Percentiles rank a stretch among this genome's conserved stretches.
Evolutionary conservation across 2,888 invertebrate species (phyloP).

Genomic region (Plutella xylostella): DNA sequence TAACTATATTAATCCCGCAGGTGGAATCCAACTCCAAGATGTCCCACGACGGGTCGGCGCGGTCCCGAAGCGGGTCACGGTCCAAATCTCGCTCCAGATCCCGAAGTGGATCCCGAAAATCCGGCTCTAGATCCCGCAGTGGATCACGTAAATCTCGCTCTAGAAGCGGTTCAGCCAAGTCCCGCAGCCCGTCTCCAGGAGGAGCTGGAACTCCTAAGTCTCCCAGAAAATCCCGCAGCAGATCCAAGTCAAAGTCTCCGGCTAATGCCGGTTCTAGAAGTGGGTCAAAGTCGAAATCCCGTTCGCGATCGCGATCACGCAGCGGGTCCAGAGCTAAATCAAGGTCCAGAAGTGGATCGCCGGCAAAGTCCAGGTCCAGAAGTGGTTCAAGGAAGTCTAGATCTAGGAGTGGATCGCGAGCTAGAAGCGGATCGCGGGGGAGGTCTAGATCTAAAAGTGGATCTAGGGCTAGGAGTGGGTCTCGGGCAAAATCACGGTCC

Average conservation of each 20-base stretch:
- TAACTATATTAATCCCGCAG: slow-evolving; percentile 21
- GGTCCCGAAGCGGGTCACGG: slow-evolving; percentile 18
- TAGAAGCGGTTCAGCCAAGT: slow-evolving; percentile 1
- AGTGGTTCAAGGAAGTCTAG: slow-evolving; percentile 20
- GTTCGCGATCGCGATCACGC: slow-evolving; percentile 19
- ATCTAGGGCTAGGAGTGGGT: slow-evolving; percentile 22
- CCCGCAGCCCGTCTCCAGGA: not conserved
- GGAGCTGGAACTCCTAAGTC: not conserved
- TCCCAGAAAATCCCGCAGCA: slow-evolving; percentile 10
- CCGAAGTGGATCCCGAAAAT: slow-evolving; percentile 16
- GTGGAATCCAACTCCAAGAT: slow-evolving; percentile 42
- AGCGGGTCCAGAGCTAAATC: slow-evolving; percentile 20
- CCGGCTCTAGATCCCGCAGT: slow-evolving; percentile 24
- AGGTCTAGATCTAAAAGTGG: slow-evolving; percentile 19
- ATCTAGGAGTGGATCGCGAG: not conserved
- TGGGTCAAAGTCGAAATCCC: not conserved
- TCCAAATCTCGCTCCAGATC: slow-evolving; percentile 27
- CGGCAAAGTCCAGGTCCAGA: slow-evolving; percentile 27
- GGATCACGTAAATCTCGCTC: slow-evolving; percentile 12
- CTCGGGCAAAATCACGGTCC: slow-evolving; percentile 20
- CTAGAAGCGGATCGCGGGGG: slow-evolving; percentile 9
- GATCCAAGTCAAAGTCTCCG: not conserved
- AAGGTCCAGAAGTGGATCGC: slow-evolving; percentile 23
- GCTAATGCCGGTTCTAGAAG: slow-evolving; percentile 17
- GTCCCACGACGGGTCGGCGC: slow-evolving; percentile 41